Base-by-base conservation (phyloP, 2,888 invertebrate species). In the Synanthedon vespiformis region DNA sequence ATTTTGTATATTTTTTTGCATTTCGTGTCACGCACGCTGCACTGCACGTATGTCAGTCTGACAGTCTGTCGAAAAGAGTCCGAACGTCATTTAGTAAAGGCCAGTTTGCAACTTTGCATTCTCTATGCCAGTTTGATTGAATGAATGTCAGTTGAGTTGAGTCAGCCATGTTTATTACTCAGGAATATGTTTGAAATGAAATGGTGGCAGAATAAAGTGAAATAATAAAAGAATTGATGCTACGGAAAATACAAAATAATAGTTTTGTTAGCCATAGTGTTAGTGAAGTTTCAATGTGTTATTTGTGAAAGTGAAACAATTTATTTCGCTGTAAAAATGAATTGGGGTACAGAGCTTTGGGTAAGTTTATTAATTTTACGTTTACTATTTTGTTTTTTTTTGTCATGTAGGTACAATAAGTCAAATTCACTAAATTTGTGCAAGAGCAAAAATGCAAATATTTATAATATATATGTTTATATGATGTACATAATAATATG, bases 261-360 rank as follows among this genome's bases (percentile, higher is more conserved):
- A 67, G 63, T 66, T 61, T 63, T 67, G 60, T 64, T 70, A 63
- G 59, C 57, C 65, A 73, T 65, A 70, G 76, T 76, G 76, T 63
- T 72, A 72, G 84, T 82, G 85, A 73, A 73, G 72, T 72, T 76
- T 83, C 80, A 77, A 85, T 86, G 85, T 81, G 80, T 80, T 80
- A 76, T 67, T 71, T 74, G 81, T 84, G 85, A 70, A 68, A 77
- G 77, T 84, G 82, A 77, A 69, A 76, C 77, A 78, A 79, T 70
- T 34, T 66, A 69, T 70, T 69, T 70, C 65, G 68, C 72, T 67
- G 78, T 77, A 66, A 89, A 85, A 84, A 90, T 90, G 89, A 90
- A 90, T 85, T 91, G 90, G 91, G 91, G 91, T 78, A 89, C 89
- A 56, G 91, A 91, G 84, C 90, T 91, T 79, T 91, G 91, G 91